A percentile compares a stretch with the other conserved stretches of the same genome.
These are phyloP conservation scores for Squalus acanthias DNA, from an alignment of 2,797 vertebrate species.

Conservation along the genomic window DNA sequence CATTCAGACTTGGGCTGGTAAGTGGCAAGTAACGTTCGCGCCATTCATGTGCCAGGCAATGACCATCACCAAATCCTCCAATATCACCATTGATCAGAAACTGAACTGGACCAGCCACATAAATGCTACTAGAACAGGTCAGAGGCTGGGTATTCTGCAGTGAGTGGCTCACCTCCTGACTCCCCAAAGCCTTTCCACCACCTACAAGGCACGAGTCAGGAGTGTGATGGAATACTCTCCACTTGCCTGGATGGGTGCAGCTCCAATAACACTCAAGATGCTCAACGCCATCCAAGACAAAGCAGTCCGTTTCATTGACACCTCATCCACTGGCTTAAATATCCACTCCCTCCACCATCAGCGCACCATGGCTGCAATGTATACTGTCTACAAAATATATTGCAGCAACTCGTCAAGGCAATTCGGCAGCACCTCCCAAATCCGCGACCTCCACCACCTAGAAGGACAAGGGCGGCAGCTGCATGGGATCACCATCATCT, in stretches of 20 bases:
- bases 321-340: neutral
- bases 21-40: neutral
- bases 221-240: no score
- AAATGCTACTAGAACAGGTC: no score
- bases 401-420: neutral
- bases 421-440: neutral
- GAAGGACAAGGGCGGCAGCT: neutral
- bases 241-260: no score
- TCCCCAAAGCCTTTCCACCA: no score
- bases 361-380: neutral
- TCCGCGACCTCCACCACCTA: neutral
- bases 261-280: neutral
- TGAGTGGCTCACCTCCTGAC: neutral
- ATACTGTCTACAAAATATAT: neutral
- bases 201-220: no score
- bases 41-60: neutral
- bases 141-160: neutral
- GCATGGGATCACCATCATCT: neutral
- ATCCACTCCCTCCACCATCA: neutral
- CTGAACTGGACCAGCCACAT: neutral
- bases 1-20: neutral
- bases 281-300: neutral
- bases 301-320: neutral
- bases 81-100: neutral
- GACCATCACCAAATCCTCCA: neutral